Percentiles rank a stretch among this genome's conserved stretches.
Conservation (phyloP, 2,797 vertebrate species). For the Galagoides demidoff region DNA sequence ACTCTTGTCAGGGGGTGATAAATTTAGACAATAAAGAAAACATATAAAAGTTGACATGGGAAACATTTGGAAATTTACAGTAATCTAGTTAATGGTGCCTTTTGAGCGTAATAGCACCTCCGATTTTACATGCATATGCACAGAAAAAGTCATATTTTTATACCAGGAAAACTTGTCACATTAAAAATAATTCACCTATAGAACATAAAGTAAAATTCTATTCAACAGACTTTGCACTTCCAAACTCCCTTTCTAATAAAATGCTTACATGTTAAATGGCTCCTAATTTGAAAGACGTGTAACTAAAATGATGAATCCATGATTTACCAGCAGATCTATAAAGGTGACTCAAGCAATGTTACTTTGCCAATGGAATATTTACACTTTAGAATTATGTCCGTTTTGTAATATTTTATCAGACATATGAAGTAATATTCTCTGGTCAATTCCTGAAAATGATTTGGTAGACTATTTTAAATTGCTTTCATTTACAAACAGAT, state of each 20-base stretch:
- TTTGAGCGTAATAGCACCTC: background rate
- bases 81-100: slow-evolving; percentile 52
- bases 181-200: slow-evolving; percentile 43
- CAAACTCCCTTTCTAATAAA: background rate
- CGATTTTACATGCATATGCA: slow-evolving; percentile 1
- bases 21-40: slow-evolving; percentile 67
- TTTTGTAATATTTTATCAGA: slow-evolving; percentile 56
- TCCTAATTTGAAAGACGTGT: slow-evolving; percentile 8
- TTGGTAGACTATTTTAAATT: slow-evolving; percentile 59
- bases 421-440: slow-evolving; percentile 10
- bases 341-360: slow-evolving; percentile 15
- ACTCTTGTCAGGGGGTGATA: slow-evolving; percentile 74
- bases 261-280: background rate
- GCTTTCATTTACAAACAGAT: slow-evolving; percentile 23
- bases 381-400: background rate
- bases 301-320: slow-evolving; percentile 3
- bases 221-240: background rate
- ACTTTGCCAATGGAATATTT: background rate
- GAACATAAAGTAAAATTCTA: slow-evolving; percentile 47
- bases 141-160: slow-evolving; percentile 27
- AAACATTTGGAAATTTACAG: slow-evolving; percentile 47
- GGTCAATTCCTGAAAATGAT: background rate
- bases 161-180: background rate
- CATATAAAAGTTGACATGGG: slow-evolving; percentile 70
- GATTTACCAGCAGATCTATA: slow-evolving; percentile 11